A percentile compares a stretch with the other conserved stretches of the same genome.
Conservation (phyloP, 2,113 vertebrate genomes). For the Gymnorhina tibicen region DNA sequence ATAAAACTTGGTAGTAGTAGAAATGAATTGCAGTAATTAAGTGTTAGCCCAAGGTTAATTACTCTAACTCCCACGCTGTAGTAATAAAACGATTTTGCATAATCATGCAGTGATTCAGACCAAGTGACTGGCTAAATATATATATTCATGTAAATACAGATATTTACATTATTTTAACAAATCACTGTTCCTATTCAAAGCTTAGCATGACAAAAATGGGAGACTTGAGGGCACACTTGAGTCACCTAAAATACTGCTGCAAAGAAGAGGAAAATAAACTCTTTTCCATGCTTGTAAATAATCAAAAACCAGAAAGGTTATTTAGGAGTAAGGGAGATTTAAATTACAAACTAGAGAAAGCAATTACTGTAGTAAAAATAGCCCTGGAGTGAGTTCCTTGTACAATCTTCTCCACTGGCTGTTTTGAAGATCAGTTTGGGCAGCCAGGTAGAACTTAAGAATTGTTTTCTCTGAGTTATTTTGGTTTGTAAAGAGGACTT, state of each 20-base stretch:
- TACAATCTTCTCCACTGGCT: not conserved
- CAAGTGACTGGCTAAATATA: not conserved
- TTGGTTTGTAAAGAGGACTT: not conserved
- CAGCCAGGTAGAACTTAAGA: not conserved
- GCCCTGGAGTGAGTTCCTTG: not conserved
- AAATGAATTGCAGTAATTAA: not conserved
- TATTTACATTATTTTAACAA: not conserved
- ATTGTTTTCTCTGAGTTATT: not conserved
- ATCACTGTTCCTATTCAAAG: not conserved
- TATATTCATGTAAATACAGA: not conserved
- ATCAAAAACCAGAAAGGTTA: not conserved
- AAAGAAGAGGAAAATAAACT: not conserved
- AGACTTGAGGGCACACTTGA: not conserved
- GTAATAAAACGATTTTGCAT: not conserved
- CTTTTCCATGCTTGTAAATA: not conserved
- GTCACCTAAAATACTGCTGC: not conserved
- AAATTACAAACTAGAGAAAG: not conserved
- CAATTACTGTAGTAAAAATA: not conserved
- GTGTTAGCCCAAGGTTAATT: not conserved
- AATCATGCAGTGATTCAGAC: not conserved
- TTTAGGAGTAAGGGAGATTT: not conserved
- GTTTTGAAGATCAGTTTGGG: not conserved
- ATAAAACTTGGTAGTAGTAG: not conserved
- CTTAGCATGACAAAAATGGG: not conserved
- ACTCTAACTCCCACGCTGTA: not conserved